Conservation (phyloP, 53 echinoderm and acorn worm genomes). For the Zoroaster sp. region DNA sequence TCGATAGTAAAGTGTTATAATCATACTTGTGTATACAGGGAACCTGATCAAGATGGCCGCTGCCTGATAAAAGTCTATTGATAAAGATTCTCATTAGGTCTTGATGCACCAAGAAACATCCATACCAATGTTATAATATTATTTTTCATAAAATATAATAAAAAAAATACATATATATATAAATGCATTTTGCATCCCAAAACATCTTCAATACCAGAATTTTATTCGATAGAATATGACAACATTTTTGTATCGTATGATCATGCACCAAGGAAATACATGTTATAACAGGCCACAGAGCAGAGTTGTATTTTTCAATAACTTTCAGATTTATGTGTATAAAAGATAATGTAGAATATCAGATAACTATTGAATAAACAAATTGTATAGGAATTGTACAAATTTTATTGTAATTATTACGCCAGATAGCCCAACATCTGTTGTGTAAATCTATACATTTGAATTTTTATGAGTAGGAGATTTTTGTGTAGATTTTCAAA, state of each 20-base stretch:
- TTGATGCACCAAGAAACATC: neutral
- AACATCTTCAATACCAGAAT: neutral
- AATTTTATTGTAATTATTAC: slow-evolving; percentile 55
- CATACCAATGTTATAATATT: neutral
- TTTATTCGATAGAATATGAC: neutral
- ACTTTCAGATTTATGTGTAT: slow-evolving; percentile 35
- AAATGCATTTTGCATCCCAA: too few species aligned
- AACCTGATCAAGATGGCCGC: too few species aligned
- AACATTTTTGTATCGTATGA: neutral
- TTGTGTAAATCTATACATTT: slow-evolving; percentile 59
- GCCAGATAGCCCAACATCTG: slow-evolving; percentile 36
- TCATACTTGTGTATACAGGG: too few species aligned
- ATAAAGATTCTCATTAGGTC: too few species aligned
- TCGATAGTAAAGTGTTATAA: too few species aligned
- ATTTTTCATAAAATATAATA: neutral
- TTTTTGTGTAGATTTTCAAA: slow-evolving; percentile 37
- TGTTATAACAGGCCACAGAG: neutral
- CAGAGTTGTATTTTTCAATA: neutral
- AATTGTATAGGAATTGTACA: slow-evolving; percentile 59
- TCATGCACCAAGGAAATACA: neutral
- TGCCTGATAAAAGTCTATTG: too few species aligned
- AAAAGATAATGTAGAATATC: slow-evolving; percentile 56
- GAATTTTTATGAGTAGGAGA: slow-evolving; percentile 45
- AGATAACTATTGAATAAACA: slow-evolving; percentile 35
- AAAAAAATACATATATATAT: neutral